Percentiles rank a stretch among this genome's conserved stretches.
phyloP scores from a whole-genome alignment of 2,797 vertebrate genomes.

The Microtus agrestis region DNA sequence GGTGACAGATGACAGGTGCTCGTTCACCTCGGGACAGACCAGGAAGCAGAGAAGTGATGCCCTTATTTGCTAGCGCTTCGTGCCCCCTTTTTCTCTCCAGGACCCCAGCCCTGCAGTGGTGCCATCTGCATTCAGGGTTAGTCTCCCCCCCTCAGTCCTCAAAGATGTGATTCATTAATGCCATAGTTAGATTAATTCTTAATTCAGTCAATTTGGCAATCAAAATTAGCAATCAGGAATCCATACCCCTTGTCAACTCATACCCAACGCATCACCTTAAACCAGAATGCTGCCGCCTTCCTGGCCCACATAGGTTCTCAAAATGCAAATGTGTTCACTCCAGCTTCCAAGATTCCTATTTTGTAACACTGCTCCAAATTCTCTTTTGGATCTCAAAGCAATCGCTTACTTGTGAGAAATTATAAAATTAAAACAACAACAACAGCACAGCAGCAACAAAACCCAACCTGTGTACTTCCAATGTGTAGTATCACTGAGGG shows the following conservation, averaged over 20 bases:
- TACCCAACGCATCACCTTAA: not conserved
- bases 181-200: not conserved
- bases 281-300: not conserved
- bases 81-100: not conserved
- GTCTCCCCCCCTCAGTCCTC: not conserved
- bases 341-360: not conserved
- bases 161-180: not conserved
- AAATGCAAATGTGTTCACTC: not conserved
- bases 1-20: not conserved
- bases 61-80: not conserved
- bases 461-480: not conserved
- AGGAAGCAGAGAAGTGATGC: no score
- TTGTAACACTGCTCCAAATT: not conserved
- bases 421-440: not conserved
- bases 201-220: not conserved
- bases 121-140: not conserved
- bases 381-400: not conserved
- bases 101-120: not conserved
- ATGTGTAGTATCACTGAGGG: not conserved
- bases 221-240: not conserved
- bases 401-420: not conserved
- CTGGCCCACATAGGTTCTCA: not conserved
- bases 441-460: no score
- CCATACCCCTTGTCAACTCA: not conserved
- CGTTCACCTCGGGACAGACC: not conserved